Base-by-base conservation (phyloP, 2,888 invertebrate genomes). In the Pardosa pseudoannulata region DNA sequence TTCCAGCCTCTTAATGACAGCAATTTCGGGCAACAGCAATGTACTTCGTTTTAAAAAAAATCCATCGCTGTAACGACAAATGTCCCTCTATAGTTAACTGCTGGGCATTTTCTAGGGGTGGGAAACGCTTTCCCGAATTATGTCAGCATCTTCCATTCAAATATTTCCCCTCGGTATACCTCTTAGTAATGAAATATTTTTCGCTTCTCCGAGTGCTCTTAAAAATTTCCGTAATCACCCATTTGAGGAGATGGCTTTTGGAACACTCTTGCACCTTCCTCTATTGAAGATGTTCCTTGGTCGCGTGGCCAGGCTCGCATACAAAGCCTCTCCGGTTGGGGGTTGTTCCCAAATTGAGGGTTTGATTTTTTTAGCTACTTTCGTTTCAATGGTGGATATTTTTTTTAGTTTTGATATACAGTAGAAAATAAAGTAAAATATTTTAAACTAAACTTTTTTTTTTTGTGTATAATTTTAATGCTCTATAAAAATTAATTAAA, bases 191-290 rank as follows among this genome's bases (percentile, higher is more conserved):
- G 70, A 75, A 75, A 82, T 74, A 62, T 82, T 82, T 68, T 82
- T 70, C 75, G 36, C 68, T 62, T 62, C 56, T 71, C 75, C 41
- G 64, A 75, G 75, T 62, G 70, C 62, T 74, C 74, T 82, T 75
- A 82, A 50, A 75, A 46, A 82, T 70, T 82, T 71, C 64, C 81
- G 50, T 82, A 82, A 82, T 82, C 75, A 82, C 81, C 75, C 74
- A 70, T 62, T 50, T 64, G 81, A 75, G 81, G 70, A 64, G 29
- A 29, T 27, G 64, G 64, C 28, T 27, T 29, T 29, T 64, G 28
- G 28, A 29, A 27, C 28, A 64, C 64, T 27, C 28, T 64, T 27
- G 46, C 46, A 46, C 46, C 46, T 46, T 46, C n/a, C 46, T 46
- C 46, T 16, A 46, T 46, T 46, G 46, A 46, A 46, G 46, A 46